Evolutionary conservation across 92 coral and sea anemone genomes (phyloP), one percentile per base, ranked within the genome.

Genomic region (Actinostola sp.): DNA sequence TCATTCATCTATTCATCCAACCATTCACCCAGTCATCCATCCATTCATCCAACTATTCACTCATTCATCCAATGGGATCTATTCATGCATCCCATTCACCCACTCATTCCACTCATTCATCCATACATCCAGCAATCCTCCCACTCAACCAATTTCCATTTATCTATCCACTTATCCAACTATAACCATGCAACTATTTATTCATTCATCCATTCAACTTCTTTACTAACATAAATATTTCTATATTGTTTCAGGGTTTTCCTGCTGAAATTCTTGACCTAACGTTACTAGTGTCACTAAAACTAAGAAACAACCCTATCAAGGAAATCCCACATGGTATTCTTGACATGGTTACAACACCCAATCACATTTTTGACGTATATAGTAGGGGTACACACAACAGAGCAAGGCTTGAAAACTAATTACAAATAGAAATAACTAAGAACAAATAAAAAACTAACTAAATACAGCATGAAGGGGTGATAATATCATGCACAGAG

Each of bases 321-420:
- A 91, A 91, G 68, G 97, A 91, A 70, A 92, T 94, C 35, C 98
- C 98, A 9, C 77, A 76, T 56, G 98, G 98, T 94, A 52, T n/a
- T n/a, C n/a, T n/a, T n/a, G n/a, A n/a, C n/a, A n/a, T n/a, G n/a
- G n/a, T n/a, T n/a, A n/a, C n/a, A n/a, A n/a, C n/a, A n/a, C n/a
- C n/a, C n/a, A n/a, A n/a, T n/a, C n/a, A n/a, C 21, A 50, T 30
- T 76, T 30, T 50, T 26, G 4, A 6, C 31, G 12, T 30, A 72
- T 38, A 13, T 33, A 3, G 1, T 52, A n/a, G n/a, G n/a, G n/a
- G n/a, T n/a, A n/a, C n/a, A n/a, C n/a, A n/a, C n/a, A n/a, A n/a
- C n/a, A n/a, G n/a, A n/a, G n/a, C n/a, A n/a, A n/a, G n/a, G n/a
- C n/a, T n/a, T n/a, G n/a, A n/a, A n/a, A n/a, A n/a, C n/a, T n/a